Evolutionary conservation across 1,140 invertebrate species (phyloP), one percentile per base, ranked within the genome.

Genomic region (Vanessa atalanta): DNA sequence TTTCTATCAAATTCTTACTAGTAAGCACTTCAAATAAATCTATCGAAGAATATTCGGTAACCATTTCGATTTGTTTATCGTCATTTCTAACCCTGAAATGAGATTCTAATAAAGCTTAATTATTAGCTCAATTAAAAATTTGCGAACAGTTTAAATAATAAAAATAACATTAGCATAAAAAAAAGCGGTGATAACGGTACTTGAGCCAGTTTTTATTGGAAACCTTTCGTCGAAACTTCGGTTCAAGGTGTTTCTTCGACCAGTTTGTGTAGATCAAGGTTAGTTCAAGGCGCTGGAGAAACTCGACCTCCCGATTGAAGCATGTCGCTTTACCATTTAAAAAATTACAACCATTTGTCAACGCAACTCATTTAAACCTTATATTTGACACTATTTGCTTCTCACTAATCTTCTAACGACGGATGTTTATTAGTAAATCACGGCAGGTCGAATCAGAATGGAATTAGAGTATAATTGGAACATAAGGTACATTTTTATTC

Each of bases 221-320:
- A 65, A 72, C 70, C 50, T 65, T 65, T 72, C 43, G 57, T 65
- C 64, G 50, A 53, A 72, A 43, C 63, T 65, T 70, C 14, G 63
- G 70, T 51, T 65, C 70, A 72, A 65, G 70, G 50, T 47, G 51
- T 65, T 72, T 20, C 65, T 23, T 63, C 20, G 60, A 66, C 70
- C 63, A 65, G 70, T 65, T 65, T 65, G 23, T 72, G 48, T 20
- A 51, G 70, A 72, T 72, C 70, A 72, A 72, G 70, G 70, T 72
- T 65, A 65, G 63, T 48, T 72, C 63, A 72, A 72, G 70, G 74
- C 69, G 55, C 31, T 60, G 68, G 68, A 60, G 68, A 70, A 70
- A 70, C 68, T 70, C 51, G 55, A 70, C 68, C 57, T 70, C 26
- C 47, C 16, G 51, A 51, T 57, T 37, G 55, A 60, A 68, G 66